phyloP scores from a whole-genome alignment of 2,888 invertebrate genomes.

The Drosophila nr. medialis region DNA sequence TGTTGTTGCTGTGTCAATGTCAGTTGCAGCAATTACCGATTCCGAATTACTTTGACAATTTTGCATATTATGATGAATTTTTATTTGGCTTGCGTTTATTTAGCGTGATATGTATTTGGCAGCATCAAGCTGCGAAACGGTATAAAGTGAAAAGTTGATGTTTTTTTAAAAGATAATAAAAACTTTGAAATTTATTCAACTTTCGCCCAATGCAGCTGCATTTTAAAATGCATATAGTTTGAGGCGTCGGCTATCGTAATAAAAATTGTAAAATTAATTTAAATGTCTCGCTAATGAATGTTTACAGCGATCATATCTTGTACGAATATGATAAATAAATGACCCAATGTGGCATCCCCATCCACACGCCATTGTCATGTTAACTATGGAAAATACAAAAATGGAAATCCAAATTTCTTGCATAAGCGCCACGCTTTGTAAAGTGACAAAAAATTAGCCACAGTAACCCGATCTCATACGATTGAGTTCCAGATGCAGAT shows the following conservation, averaged over 20 bases:
- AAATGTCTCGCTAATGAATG: conserved; percentile 76
- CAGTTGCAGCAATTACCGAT: conserved; percentile 54
- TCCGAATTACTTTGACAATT: conserved; percentile 39
- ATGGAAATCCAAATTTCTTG: conserved; percentile 40
- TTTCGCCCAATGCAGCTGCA: conserved; percentile 30
- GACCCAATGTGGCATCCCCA: conserved; percentile 1
- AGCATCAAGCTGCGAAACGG: conserved; percentile 9
- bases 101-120: conserved; percentile 35
- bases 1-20: conserved; percentile 50
- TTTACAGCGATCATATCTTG: conserved; percentile 62
- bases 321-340: conserved; percentile 20
- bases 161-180: neutral
- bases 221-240: conserved; percentile 8
- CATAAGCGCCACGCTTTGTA: conserved; percentile 41
- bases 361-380: conserved; percentile 58
- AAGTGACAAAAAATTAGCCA: conserved; percentile 72
- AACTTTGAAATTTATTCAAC: conserved; percentile 8
- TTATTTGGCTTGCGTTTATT: conserved; percentile 19
- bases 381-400: conserved; percentile 52
- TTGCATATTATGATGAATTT: conserved; percentile 13
- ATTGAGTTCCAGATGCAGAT: conserved; percentile 22
- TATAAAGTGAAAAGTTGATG: conserved; percentile 22
- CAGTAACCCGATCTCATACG: conserved; percentile 32
- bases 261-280: conserved; percentile 75
- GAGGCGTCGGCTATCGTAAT: conserved; percentile 26